A percentile compares a stretch with the other conserved stretches of the same genome.
Evolutionary conservation across 2,888 invertebrate species (phyloP).

Genomic region (Hemaris fuciformis): DNA sequence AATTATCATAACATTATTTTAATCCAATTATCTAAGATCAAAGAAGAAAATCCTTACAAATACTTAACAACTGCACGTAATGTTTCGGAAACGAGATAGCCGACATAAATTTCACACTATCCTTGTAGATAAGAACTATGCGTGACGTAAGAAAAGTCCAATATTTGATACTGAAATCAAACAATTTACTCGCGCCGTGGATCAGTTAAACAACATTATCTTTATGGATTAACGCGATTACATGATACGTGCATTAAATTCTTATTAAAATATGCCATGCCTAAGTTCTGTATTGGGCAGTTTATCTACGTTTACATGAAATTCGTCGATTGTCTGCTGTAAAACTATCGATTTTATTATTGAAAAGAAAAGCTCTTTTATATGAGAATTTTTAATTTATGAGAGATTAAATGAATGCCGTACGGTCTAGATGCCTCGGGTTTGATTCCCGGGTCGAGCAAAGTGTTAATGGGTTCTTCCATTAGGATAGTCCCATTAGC

Average conservation of each 20-base stretch:
- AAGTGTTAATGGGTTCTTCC: no score
- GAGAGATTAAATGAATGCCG: no score
- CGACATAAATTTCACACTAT: not conserved
- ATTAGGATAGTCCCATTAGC: no score
- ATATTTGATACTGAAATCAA: conserved; percentile 10
- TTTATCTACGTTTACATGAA: not conserved
- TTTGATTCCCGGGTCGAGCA: no score
- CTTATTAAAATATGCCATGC: not conserved
- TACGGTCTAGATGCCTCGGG: no score
- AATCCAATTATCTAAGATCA: no score
- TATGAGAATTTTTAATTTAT: no score
- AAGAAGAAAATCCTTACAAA: not conserved
- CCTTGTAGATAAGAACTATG: not conserved
- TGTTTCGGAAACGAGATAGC: not conserved
- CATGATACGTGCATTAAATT: not conserved
- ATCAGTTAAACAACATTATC: conserved; percentile 2
- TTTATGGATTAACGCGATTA: not conserved
- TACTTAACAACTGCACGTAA: not conserved
- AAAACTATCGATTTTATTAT: no score
- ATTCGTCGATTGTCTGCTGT: no score
- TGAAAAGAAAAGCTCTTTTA: no score
- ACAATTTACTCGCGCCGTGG: not conserved
- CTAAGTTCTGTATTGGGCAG: not conserved
- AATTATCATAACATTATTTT: no score
- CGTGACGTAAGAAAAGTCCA: conserved; percentile 6